Evolutionary conservation across 2,797 vertebrate genomes (phyloP).

Genomic region (Sebastes elongatus): DNA sequence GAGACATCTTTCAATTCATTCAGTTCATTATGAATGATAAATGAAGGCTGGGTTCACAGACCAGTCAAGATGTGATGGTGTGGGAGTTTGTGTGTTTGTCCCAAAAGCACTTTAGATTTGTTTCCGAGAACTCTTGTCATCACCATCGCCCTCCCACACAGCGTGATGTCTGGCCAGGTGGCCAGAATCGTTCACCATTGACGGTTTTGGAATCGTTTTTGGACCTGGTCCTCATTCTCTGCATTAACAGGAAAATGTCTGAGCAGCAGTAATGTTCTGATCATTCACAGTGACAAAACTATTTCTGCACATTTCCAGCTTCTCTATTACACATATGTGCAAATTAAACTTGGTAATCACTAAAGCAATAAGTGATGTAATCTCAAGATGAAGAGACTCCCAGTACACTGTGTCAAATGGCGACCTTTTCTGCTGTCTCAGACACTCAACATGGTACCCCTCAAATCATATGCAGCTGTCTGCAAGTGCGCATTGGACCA

Average conservation of each 20-base stretch:
- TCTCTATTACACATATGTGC: background rate
- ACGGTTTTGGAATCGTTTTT: slow-evolving; percentile 28
- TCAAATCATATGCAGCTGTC: slow-evolving; percentile 54
- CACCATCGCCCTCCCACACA: slow-evolving; percentile 41
- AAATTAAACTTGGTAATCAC: background rate
- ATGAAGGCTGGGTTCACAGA: background rate
- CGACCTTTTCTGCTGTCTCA: slow-evolving; percentile 10
- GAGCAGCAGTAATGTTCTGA: background rate
- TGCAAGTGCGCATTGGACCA: slow-evolving; percentile 21
- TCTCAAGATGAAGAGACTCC: background rate
- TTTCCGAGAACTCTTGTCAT: slow-evolving; percentile 39
- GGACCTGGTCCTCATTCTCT: slow-evolving; percentile 13
- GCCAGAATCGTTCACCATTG: slow-evolving; percentile 24
- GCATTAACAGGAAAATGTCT: slow-evolving; percentile 14
- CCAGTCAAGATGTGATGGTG: background rate
- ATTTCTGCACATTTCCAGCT: background rate
- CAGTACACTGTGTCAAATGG: background rate
- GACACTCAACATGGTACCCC: slow-evolving; percentile 11
- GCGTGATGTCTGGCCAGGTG: slow-evolving; percentile 40
- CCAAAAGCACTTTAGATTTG: slow-evolving; percentile 32
- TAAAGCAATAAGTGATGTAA: background rate
- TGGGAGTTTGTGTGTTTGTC: slow-evolving; percentile 12
- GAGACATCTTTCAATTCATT: background rate
- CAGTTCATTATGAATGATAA: background rate
- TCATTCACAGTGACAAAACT: background rate